Evolutionary conservation across 2,888 invertebrate genomes (phyloP), one percentile per base, ranked within the genome.

Genomic region (Drosophila anomalata): DNA sequence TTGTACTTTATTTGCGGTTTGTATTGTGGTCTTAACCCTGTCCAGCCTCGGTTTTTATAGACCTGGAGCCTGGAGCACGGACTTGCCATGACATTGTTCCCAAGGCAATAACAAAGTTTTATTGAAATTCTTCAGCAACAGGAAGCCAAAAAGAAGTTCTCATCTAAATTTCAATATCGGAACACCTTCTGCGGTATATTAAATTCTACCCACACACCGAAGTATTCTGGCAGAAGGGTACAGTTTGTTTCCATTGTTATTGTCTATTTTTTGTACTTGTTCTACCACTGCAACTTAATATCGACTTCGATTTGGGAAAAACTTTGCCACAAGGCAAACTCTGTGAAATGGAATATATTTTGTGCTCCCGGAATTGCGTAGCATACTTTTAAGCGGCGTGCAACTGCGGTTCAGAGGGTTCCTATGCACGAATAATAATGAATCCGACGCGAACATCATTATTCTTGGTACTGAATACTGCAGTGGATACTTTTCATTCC

Each of bases 131-230:
- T 44, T 22, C 42, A 11, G 17, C 11, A 42, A 42, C 42, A 20
- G 42, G 20, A 17, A 42, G 17, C 17, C 17, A 42, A 42, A 17
- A 17, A 22, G n/a, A 44, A 44, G 44, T 31, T 17, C 24, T 17
- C 12, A 14, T 4, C 26, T 2, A 7, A 39, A 46, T 65, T 63
- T 53, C 39, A 46, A 62, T 63, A 51, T 22, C 12, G 22, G 20
- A 22, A 44, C 44, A 22, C 22, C 52, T 66, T 67, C 26, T 42
- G 42, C 7, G 12, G 11, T 7, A 47, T 47, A 47, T 47, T 46
- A 29, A 51, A 47, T 41, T 54, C 47, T 39, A 39, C 8, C 20
- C 29, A 6, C 33, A 33, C 8, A 22, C 12, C 20, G 9, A 20
- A 42, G 20, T 20, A 11, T 42, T 42, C 9, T 20, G 3, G 5